These are phyloP conservation scores for Drosophila ambigua DNA, from an alignment of 1,140 invertebrate genomes.

Conservation along the genomic window DNA sequence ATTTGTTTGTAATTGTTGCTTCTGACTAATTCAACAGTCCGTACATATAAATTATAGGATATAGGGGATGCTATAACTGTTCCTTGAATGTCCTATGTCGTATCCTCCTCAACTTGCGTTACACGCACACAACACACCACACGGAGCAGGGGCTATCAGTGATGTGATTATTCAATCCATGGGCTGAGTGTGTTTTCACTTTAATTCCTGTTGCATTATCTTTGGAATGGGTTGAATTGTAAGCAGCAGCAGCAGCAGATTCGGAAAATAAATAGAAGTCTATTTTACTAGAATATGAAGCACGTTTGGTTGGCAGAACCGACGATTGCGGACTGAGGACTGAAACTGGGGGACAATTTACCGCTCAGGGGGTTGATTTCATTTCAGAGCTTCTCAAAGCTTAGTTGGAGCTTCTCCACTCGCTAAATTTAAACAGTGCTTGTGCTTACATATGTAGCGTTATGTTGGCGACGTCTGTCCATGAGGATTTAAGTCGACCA, in stretches of 20 bases:
- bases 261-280: conserved; percentile 41
- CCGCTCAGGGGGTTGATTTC: conserved; percentile 31
- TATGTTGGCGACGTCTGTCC: too few species aligned
- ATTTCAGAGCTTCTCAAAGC: conserved; percentile 16
- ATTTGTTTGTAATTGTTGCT: conserved; percentile 37
- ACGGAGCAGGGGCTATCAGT: background rate
- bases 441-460: too few species aligned
- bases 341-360: conserved; percentile 33
- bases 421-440: too few species aligned
- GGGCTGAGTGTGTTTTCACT: background rate
- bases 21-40: conserved; percentile 12
- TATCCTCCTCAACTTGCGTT: conserved; percentile 11
- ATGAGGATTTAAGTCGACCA: too few species aligned
- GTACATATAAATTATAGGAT: background rate
- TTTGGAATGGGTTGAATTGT: conserved; percentile 1
- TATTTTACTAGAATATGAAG: conserved; percentile 47
- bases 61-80: background rate
- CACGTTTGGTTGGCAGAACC: conserved; percentile 78
- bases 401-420: conserved; percentile 9
- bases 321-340: conserved; percentile 69
- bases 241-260: conserved; percentile 30
- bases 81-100: conserved; percentile 1
- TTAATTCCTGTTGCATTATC: conserved; percentile 31
- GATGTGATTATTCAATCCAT: conserved; percentile 1
- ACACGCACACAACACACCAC: conserved; percentile 1